These are phyloP conservation scores for Drosophila pseudoananassae DNA, from an alignment of 1,140 invertebrate species.

Conservation along the genomic window DNA sequence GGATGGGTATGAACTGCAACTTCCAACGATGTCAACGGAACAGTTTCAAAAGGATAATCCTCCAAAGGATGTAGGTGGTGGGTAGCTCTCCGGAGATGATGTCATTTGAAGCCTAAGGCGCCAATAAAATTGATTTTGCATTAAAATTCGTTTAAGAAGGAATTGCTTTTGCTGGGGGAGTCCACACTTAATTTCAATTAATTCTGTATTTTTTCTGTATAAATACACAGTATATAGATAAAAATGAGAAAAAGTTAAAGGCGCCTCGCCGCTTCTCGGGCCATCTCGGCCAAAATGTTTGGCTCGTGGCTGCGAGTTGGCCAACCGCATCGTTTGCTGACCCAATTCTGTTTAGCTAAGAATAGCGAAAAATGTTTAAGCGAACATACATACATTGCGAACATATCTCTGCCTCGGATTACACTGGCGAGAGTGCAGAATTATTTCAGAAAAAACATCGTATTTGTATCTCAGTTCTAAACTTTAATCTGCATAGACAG, in stretches of 20 bases:
- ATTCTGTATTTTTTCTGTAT: conserved; percentile 56
- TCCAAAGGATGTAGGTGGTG: background rate
- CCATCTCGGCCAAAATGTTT: conserved; percentile 59
- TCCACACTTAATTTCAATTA: conserved; percentile 66
- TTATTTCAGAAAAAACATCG: background rate
- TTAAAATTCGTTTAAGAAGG: conserved; percentile 53
- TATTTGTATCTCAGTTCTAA: background rate
- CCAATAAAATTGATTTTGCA: conserved; percentile 61
- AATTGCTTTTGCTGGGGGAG: conserved; percentile 23
- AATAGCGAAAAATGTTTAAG: conserved; percentile 63
- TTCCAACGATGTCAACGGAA: conserved; percentile 26
- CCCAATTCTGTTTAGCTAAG: conserved; percentile 65
- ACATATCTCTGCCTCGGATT: conserved; percentile 43
- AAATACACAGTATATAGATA: conserved; percentile 28
- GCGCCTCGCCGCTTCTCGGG: conserved; percentile 32
- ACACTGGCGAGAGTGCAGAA: conserved; percentile 25
- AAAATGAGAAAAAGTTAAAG: conserved; percentile 22
- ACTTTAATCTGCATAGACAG: background rate
- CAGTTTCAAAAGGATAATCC: conserved; percentile 25
- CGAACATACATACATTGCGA: conserved; percentile 25
- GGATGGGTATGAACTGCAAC: background rate
- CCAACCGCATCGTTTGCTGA: conserved; percentile 66
- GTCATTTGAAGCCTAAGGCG: conserved; percentile 35
- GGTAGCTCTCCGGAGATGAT: conserved; percentile 25
- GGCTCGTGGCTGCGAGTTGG: conserved; percentile 46